Evolutionary conservation across 2,113 vertebrate genomes (phyloP).

Genomic region (Seriola dumerili): DNA sequence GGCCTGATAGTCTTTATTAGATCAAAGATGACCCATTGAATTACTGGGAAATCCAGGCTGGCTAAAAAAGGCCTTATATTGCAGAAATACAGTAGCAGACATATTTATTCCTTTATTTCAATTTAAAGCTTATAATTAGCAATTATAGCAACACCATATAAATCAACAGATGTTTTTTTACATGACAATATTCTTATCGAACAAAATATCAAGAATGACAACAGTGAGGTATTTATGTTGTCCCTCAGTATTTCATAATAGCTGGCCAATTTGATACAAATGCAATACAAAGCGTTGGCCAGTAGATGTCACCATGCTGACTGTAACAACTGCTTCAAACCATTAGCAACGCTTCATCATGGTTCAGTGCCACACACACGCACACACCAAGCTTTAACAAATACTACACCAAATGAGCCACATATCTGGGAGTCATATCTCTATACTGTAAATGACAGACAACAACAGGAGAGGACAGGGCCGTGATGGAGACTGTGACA

Average conservation of each 20-base stretch:
- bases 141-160: too few relatives aligned
- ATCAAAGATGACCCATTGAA: too few relatives aligned
- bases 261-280: neutral
- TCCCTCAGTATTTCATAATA: neutral
- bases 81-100: too few relatives aligned
- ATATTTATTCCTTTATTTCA: too few relatives aligned
- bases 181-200: too few relatives aligned
- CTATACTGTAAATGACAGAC: neutral
- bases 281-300: neutral
- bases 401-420: neutral
- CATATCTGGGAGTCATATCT: neutral
- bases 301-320: neutral
- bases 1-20: too few relatives aligned
- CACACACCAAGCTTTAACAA: neutral
- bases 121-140: too few relatives aligned
- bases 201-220: too few relatives aligned
- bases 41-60: too few relatives aligned
- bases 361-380: neutral
- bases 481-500: neutral
- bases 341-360: neutral
- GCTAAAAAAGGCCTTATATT: too few relatives aligned
- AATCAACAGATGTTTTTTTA: too few relatives aligned
- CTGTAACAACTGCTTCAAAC: neutral
- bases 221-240: neutral
- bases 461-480: neutral